Evolutionary conservation across 2,113 vertebrate species (phyloP).

Genomic region (Silurus meridionalis): DNA sequence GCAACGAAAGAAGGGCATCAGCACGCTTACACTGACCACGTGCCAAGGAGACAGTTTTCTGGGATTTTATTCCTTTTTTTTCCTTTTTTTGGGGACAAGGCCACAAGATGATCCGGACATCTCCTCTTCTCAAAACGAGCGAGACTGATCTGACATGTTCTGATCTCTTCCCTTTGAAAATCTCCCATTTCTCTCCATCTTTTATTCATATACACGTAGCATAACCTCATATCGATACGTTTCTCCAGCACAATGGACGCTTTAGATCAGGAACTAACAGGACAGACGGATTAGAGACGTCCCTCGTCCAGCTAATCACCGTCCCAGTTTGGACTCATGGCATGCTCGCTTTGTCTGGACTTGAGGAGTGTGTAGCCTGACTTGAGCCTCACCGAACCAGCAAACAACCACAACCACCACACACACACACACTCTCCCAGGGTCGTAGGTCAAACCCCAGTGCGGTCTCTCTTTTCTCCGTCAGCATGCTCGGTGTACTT

Average conservation of each 20-base stretch:
- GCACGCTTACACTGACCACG: slow-evolving; percentile 62
- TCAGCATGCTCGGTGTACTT: slow-evolving; percentile 74
- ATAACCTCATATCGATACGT: slow-evolving; percentile 53
- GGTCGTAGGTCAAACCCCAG: slow-evolving; percentile 33
- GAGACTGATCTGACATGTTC: slow-evolving; percentile 59
- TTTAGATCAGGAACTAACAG: slow-evolving; percentile 46
- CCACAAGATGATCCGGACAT: slow-evolving; percentile 70
- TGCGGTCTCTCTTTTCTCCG: slow-evolving; percentile 46
- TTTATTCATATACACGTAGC: background rate
- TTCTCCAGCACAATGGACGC: slow-evolving; percentile 48
- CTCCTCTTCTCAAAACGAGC: slow-evolving; percentile 58
- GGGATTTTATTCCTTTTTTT: too few species aligned
- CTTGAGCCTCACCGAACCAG: background rate
- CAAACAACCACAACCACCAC: background rate
- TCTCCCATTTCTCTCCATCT: background rate
- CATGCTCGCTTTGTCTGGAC: slow-evolving; percentile 10
- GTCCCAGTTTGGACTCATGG: slow-evolving; percentile 10
- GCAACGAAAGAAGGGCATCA: slow-evolving; percentile 73
- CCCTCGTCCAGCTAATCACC: slow-evolving; percentile 42
- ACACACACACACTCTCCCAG: background rate
- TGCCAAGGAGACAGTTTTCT: slow-evolving; percentile 63
- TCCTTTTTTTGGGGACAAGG: slow-evolving; percentile 18
- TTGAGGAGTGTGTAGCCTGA: background rate
- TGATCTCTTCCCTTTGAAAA: slow-evolving; percentile 7
- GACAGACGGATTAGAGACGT: slow-evolving; percentile 45